Percentiles rank a stretch among this genome's conserved stretches.
Evolutionary conservation across 2,888 invertebrate species (phyloP).

Genomic region (Microctonus brassicae): DNA sequence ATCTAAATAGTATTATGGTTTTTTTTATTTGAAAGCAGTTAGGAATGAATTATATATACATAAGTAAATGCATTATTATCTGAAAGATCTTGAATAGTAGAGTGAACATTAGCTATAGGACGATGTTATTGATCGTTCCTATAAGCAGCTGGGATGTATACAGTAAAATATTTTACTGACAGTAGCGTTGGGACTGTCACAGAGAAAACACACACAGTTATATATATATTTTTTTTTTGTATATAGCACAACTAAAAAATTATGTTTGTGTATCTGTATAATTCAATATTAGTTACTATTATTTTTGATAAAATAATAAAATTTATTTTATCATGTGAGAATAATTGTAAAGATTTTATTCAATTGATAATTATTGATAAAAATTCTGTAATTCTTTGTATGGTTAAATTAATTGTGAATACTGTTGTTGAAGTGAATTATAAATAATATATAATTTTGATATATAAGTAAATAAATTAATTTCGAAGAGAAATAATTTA

Average conservation of each 20-base stretch:
- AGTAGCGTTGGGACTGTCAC: constrained; percentile 64
- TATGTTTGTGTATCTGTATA: not conserved
- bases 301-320: not conserved
- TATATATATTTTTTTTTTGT: constrained; percentile 10
- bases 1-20: too few relatives aligned
- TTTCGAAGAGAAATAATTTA: too few relatives aligned
- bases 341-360: not conserved
- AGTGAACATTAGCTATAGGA: constrained; percentile 46
- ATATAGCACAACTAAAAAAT: not conserved
- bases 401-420: not conserved
- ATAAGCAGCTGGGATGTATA: constrained; percentile 59
- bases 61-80: constrained; percentile 39
- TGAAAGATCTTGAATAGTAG: constrained; percentile 58
- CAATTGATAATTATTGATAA: not conserved
- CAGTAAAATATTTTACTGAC: constrained; percentile 52
- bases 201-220: constrained; percentile 55
- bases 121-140: constrained; percentile 64
- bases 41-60: not conserved
- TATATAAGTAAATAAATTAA: too few relatives aligned
- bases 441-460: not conserved
- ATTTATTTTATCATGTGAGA: not conserved
- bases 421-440: too few relatives aligned
- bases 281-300: not conserved
- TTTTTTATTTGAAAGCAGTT: too few relatives aligned
- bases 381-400: not conserved